phyloP scores from a whole-genome alignment of 37 sponge, comb jelly and placozoan genomes.

The Halisarca cf. caerulea region DNA sequence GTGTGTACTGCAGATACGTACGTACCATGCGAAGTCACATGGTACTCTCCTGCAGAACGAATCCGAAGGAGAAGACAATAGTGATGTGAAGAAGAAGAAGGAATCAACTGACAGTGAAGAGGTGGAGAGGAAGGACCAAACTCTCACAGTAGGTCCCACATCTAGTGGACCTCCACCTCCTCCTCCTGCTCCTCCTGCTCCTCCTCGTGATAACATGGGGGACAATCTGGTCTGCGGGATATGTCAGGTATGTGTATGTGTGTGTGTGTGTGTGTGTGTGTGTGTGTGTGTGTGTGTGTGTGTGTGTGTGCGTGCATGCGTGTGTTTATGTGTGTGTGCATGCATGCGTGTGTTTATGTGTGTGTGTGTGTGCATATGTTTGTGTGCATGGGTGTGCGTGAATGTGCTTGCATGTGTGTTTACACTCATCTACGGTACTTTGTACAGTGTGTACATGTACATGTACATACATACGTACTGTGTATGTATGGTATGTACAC shows the following conservation, averaged over 20 bases:
- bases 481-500: too few species aligned
- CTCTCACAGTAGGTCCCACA: not conserved
- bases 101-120: not conserved
- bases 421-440: too few species aligned
- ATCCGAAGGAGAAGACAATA: not conserved
- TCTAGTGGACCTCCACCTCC: too few species aligned
- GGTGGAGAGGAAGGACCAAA: not conserved
- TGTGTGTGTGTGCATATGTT: too few species aligned
- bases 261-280: not conserved
- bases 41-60: not conserved
- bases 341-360: too few species aligned
- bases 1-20: too few species aligned
- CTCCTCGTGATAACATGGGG: slow-evolving; percentile 52
- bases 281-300: not conserved
- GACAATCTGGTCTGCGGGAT: slow-evolving; percentile 80
- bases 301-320: not conserved
- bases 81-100: not conserved
- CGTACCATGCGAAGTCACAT: not conserved
- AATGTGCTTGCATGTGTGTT: too few species aligned
- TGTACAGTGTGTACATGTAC: too few species aligned
- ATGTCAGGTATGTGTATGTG: slow-evolving; percentile 62
- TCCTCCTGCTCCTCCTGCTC: not conserved
- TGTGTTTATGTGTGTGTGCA: not conserved
- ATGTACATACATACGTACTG: too few species aligned
- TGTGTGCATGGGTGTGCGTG: too few species aligned